These are phyloP conservation scores for Antrozous pallidus DNA, from an alignment of 2,797 vertebrate species.

Conservation along the genomic window DNA sequence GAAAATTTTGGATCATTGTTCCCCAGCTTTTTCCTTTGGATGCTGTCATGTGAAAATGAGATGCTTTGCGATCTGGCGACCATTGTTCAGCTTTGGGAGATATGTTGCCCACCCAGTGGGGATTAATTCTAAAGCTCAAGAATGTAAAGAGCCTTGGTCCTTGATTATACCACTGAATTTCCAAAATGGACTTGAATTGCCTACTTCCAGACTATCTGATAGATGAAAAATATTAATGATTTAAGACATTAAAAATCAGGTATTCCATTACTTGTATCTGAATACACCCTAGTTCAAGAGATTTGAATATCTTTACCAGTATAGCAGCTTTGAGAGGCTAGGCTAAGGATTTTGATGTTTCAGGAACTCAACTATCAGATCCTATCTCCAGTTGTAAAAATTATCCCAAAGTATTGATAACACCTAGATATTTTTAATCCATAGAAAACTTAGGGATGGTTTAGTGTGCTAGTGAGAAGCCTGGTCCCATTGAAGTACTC, in stretches of 20 bases:
- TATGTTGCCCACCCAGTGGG: not conserved
- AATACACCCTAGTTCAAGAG: not conserved
- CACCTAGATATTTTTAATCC: not conserved
- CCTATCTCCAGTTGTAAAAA: not conserved
- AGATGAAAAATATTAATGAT: not conserved
- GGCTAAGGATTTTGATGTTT: not conserved
- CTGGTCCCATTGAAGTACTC: not conserved
- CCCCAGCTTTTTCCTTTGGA: not conserved
- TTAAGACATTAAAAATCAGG: not conserved
- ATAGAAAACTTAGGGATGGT: not conserved
- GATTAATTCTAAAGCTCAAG: not conserved
- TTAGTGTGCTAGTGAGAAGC: not conserved
- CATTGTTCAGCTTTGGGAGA: not conserved
- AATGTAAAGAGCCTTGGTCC: not conserved
- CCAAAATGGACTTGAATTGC: not conserved
- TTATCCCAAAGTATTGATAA: not conserved
- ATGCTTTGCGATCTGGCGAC: not conserved
- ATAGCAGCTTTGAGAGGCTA: not conserved
- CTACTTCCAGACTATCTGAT: not conserved
- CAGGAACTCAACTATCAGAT: not conserved
- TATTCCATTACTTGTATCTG: not conserved
- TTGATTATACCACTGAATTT: not conserved
- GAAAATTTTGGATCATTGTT: not conserved
- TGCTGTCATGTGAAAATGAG: not conserved
- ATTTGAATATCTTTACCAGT: not conserved